Base-by-base conservation (phyloP, 1,140 invertebrate genomes). In the Dufourea novaeangliae region DNA sequence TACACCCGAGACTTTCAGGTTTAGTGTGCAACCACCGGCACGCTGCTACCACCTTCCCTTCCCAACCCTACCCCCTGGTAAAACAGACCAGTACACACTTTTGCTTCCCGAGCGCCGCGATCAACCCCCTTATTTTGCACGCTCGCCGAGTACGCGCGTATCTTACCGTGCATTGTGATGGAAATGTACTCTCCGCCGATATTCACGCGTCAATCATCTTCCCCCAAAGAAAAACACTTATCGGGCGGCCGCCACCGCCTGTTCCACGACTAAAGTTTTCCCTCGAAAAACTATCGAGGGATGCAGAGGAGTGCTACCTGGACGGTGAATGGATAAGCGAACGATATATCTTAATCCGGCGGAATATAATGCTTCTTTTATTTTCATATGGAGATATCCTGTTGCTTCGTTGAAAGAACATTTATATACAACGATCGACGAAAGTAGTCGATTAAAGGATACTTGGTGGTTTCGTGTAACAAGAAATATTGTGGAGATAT, bases 201-300 rank as follows among this genome's bases (percentile, higher is more conserved):
- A 84, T 88, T 90, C 83, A 82, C n/a, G 80, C 72, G 86, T 82
- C 88, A 89, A 88, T 90, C 86, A 87, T 72, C 72, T 68, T 44
- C 52, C 73, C 69, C 25, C n/a, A n/a, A 72, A 81, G 72, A 69
- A 80, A 87, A 88, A 88, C 69, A 87, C 82, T 88, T 88, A 87
- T 80, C 84, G 67, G 52, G 50, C 62, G n/a, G n/a, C n/a, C n/a
- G n/a, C 8, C 63, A 57, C 62, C 11, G 41, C 64, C 34, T 54
- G 27, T 62, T 54, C n/a, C 63, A 56, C 12, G 2, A n/a, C 29
- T 10, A 8, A 17, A 32, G 27, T 66, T 12, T 14, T 25, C 29
- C 34, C 20, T 14, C 25, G 69, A 46, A 39, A 63, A 54, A 34
- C 56, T 3, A 62, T 59, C 41, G 62, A 25, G 41, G 52, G 25